Evolutionary conservation across 2,797 vertebrate species (phyloP), one percentile per base, ranked within the genome.

Genomic region (Sebastes itinus): DNA sequence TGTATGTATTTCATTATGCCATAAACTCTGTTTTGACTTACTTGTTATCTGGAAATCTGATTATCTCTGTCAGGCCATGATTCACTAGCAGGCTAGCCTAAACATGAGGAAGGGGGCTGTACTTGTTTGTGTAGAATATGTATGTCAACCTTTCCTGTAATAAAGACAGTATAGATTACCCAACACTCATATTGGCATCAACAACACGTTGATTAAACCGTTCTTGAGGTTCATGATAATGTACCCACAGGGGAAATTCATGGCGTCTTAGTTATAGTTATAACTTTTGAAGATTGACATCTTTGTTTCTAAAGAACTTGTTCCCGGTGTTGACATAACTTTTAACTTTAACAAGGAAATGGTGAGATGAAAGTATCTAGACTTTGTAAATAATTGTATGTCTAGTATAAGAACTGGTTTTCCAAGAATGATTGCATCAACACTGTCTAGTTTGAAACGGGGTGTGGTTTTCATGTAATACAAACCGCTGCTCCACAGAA

Each of bases 41-140:
- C 6, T 69, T 38, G 63, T 83, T 88, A 89, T 88, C 85, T 82
- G 38, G 2, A 61, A 23, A 65, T 77, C 58, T 7, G 27, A 72
- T 78, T 33, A 46, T 75, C 33, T 83, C 61, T 54, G 2, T 55
- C 3, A 71, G 66, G 16, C 33, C 32, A 5, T 77, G 76, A 84
- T 72, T 88, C 82, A 80, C 27, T 7, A 3, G 11, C 49, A 38
- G 7, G 20, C 59, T 60, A 77, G 75, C 33, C 80, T 71, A 80
- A 89, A 87, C 73, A 86, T 1, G 62, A 42, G 16, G n/a, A 72
- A 59, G 11, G 58, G 22, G 22, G 4, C 30, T 32, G 27, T 10
- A 23, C 6, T 7, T 22, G 32, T 58, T 75, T 63, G 28, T 75
- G 79, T 72, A 30, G 55, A 59, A 72, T 64, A 32, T 27, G 68